Base-by-base conservation (phyloP, 2,888 invertebrate species). In the Harpagoxenus sublaevis region DNA sequence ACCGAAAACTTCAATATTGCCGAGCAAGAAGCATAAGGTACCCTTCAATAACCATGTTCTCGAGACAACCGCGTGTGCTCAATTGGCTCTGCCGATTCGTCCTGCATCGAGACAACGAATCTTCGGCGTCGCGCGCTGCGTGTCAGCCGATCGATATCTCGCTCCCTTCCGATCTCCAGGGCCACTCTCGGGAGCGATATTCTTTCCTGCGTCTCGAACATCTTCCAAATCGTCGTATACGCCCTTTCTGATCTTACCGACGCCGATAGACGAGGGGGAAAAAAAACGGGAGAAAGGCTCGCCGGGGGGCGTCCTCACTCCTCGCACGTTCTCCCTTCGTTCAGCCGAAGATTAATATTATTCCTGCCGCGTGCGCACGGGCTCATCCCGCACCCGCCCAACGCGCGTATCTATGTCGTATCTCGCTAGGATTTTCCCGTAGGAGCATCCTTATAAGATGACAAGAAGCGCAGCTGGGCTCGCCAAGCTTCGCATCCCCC, bases 281-380 rank as follows among this genome's bases (percentile, higher is more conserved):
- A 31, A 77, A 15, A 57, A 10, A 8, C 45, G 57, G 18, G 35
- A 60, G 39, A 42, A 48, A 53, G 53, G 31, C 45, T 55, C 53
- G 28, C 23, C 39, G 12, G 18, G 12, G 18, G 23, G 3, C 39
- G 12, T 66, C 15, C n/a, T 53, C 55, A 4, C 53, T 66, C 15
- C n/a, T 53, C 55, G 8, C 53, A 39, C 39, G 39, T n/a, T 70
- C 28, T 18, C 35, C 10, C 45, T 53, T 53, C 28, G 4, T 42
- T n/a, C 31, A 5, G n/a, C 51, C 51, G 79, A 35, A 86, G 87
- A 89, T 90, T 91, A 86, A 91, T 91, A 88, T 88, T 91, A 90
- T 91, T 89, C 86, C 79, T 77, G 77, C 84, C 88, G 84, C 89
- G 87, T 89, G 85, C 42, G 65, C 84, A 9, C 4, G 48, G 77